Conservation (phyloP, 2,113 vertebrate species). For the Thomomys bottae region DNA sequence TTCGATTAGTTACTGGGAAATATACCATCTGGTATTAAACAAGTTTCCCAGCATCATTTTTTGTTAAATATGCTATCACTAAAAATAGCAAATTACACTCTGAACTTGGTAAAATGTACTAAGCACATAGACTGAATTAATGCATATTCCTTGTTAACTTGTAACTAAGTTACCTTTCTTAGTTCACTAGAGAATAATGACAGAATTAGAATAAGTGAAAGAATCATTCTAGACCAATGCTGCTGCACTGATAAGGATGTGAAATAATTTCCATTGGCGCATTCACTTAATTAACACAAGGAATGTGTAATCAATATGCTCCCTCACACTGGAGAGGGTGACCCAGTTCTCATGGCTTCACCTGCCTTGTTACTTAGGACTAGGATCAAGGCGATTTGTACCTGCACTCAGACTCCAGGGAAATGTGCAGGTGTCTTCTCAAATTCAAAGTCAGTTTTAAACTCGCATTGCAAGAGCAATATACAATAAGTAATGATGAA, state of each 20-base stretch:
- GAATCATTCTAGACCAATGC: neutral
- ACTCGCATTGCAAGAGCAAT: constrained; percentile 48
- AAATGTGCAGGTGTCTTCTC: constrained; percentile 69
- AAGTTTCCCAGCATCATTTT: neutral
- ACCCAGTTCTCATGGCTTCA: neutral
- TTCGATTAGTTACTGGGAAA: constrained; percentile 51
- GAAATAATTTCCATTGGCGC: no score
- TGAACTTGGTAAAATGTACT: neutral
- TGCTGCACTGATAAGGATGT: neutral
- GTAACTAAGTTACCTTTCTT: constrained; percentile 20
- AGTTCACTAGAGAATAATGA: neutral
- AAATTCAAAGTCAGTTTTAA: constrained; percentile 63
- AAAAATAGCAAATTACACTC: constrained; percentile 56
- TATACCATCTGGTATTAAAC: constrained; percentile 26
- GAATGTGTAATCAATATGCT: neutral
- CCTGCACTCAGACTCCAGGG: neutral
- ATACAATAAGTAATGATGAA: constrained; percentile 71
- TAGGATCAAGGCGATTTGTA: constrained; percentile 35
- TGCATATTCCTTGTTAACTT: constrained; percentile 17
- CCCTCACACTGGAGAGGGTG: neutral
- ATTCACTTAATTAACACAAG: no score
- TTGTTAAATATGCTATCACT: neutral
- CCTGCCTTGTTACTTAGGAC: neutral
- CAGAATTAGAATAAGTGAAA: constrained; percentile 8
- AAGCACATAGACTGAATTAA: neutral